Base-by-base conservation (phyloP, 2,888 invertebrate genomes). In the Nudaria mundana region DNA sequence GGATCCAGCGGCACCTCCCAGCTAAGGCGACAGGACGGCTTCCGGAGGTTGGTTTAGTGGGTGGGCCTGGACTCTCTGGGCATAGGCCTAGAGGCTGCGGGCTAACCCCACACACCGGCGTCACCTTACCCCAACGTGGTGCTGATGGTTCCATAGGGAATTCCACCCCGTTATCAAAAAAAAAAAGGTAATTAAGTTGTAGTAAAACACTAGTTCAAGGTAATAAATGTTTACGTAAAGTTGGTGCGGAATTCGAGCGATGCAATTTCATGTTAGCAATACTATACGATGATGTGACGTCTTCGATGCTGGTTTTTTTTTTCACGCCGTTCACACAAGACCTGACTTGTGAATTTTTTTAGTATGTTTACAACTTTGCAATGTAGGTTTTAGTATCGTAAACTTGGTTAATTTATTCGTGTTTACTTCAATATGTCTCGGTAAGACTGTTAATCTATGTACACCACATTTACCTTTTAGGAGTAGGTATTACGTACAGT, bases 121-220 rank as follows among this genome's bases (percentile, higher is more conserved):
- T n/a, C n/a, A n/a, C n/a, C n/a, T n/a, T n/a, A n/a, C n/a, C n/a
- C n/a, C n/a, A n/a, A n/a, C n/a, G n/a, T n/a, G n/a, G n/a, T n/a
- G n/a, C n/a, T n/a, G n/a, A n/a, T n/a, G n/a, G n/a, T n/a, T n/a
- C n/a, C n/a, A n/a, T n/a, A n/a, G n/a, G n/a, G n/a, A n/a, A n/a
- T n/a, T n/a, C n/a, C n/a, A n/a, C n/a, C n/a, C n/a, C n/a, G n/a
- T n/a, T n/a, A n/a, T n/a, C n/a, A n/a, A n/a, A n/a, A n/a, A n/a
- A n/a, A n/a, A n/a, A n/a, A n/a, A n/a, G n/a, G n/a, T 66, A 64
- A 68, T 68, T 63, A 56, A 56, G 29, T 48, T 60, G 61, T 59
- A 59, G 63, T 58, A 60, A 63, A 59, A 36, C 40, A 35, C 38
- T 52, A 54, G 63, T 70, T 69, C 75, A 74, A 72, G 71, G 75